A percentile compares a stretch with the other conserved stretches of the same genome.
Conservation (phyloP, 2,797 vertebrate genomes). For the Lutra lutra region DNA sequence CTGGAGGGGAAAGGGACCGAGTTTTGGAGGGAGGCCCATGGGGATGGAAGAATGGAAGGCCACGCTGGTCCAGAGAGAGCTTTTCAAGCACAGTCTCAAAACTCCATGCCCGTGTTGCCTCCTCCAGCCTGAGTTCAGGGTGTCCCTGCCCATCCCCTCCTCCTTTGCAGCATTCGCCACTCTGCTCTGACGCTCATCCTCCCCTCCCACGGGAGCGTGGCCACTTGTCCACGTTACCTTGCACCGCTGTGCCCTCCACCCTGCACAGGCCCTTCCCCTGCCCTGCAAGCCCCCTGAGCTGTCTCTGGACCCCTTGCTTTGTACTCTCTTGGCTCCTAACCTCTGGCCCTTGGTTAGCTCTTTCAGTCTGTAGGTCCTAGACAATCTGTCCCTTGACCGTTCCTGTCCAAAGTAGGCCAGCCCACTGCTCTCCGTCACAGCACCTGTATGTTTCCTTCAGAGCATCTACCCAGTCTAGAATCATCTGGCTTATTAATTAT, state of each 20-base stretch:
- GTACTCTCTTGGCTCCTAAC: neutral
- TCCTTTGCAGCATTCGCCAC: neutral
- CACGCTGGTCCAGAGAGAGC: accelerated
- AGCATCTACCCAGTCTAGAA: neutral
- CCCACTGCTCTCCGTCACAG: neutral
- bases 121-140: neutral
- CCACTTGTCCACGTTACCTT: too few relatives aligned
- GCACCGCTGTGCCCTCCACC: neutral
- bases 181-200: neutral
- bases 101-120: neutral
- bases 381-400: neutral
- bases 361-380: neutral
- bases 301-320: neutral
- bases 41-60: neutral
- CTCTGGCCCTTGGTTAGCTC: neutral
- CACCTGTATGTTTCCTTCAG: neutral
- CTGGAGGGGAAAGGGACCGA: neutral
- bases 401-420: neutral
- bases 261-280: neutral
- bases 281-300: neutral
- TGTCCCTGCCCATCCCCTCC: neutral
- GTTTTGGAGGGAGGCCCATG: neutral
- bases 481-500: neutral
- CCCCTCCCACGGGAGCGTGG: neutral
- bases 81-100: accelerated